Conservation (phyloP, 2,888 invertebrate genomes). For the Folsomia manolachei region DNA sequence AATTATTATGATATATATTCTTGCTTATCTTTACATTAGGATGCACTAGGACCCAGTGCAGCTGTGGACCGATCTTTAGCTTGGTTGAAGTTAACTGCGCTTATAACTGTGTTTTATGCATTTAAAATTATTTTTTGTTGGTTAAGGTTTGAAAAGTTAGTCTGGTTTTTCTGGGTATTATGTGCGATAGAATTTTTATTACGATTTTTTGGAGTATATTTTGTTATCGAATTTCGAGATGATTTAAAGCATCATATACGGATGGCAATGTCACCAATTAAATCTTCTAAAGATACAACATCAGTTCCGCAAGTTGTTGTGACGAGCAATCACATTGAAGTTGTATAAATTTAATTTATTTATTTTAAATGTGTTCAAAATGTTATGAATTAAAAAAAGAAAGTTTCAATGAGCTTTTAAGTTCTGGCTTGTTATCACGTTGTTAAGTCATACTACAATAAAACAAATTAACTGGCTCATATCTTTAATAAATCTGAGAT, state of each 20-base stretch:
- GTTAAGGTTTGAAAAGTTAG: neutral
- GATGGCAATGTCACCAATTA: conserved; percentile 1
- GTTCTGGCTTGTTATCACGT: no score
- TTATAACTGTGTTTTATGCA: conserved; percentile 27
- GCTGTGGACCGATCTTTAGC: conserved; percentile 32
- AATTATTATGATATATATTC: no score
- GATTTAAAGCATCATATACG: conserved; percentile 39
- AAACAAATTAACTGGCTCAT: no score
- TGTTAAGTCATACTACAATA: no score
- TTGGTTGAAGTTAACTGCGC: conserved; percentile 31
- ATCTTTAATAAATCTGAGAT: no score
- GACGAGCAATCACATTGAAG: neutral
- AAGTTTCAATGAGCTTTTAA: no score
- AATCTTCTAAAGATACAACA: neutral
- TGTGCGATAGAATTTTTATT: conserved; percentile 33
- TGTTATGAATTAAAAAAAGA: no score
- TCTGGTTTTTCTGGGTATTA: conserved; percentile 35
- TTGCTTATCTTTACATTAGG: conserved; percentile 26
- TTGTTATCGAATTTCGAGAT: conserved; percentile 40
- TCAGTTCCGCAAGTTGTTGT: neutral
- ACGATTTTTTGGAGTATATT: conserved; percentile 37
- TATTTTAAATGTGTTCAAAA: no score
- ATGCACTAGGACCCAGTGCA: conserved; percentile 38
- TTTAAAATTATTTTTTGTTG: conserved; percentile 35
- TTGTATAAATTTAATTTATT: no score